Evolutionary conservation across 2,888 invertebrate genomes (phyloP).

Genomic region (Xylophagus ater): DNA sequence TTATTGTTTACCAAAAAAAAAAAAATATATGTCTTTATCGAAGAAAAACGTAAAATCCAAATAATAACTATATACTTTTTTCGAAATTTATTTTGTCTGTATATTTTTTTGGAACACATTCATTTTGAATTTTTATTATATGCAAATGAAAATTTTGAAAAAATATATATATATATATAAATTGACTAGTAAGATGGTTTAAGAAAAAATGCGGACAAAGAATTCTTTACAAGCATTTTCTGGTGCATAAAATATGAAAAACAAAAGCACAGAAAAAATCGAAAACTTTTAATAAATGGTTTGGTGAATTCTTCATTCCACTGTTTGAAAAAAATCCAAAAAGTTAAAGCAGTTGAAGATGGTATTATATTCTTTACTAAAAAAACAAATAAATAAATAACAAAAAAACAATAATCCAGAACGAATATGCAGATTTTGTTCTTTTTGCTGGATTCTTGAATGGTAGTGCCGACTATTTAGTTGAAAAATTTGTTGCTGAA

Average conservation of each 20-base stretch:
- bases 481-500: constrained; percentile 8
- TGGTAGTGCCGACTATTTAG: constrained; percentile 8
- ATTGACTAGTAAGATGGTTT: neutral
- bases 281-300: neutral
- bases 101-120: too few relatives aligned
- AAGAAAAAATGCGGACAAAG: neutral
- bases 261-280: neutral
- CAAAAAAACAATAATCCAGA: neutral
- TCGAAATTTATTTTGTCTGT: too few relatives aligned
- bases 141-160: constrained; percentile 14
- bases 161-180: neutral
- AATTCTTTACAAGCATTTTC: neutral
- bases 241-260: neutral
- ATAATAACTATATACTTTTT: too few relatives aligned
- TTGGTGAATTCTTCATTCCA: neutral
- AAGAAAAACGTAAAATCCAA: too few relatives aligned
- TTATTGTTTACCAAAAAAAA: too few relatives aligned
- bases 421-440: neutral
- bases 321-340: neutral
- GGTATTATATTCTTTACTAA: too few relatives aligned
- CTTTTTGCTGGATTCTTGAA: constrained; percentile 1
- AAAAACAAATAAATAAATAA: constrained; percentile 1
- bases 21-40: too few relatives aligned
- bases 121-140: constrained; percentile 17
- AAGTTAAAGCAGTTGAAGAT: neutral